Percentiles rank a stretch among this genome's conserved stretches.
Conservation (phyloP, 1,140 invertebrate genomes). For the Aplysia californica region DNA sequence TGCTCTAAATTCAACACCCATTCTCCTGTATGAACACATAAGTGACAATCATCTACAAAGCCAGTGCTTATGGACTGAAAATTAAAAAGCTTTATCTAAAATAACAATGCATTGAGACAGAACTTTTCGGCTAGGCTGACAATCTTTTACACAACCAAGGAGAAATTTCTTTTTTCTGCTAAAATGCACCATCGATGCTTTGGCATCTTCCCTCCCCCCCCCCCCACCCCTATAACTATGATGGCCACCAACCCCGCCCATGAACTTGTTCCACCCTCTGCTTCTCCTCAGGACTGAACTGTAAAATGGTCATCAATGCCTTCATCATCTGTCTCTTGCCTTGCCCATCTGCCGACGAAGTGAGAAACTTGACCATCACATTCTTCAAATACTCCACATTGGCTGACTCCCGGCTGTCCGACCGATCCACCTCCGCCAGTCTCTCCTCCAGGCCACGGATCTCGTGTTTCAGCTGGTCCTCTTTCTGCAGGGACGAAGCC, state of each 20-base stretch:
- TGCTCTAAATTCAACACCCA: too few species aligned
- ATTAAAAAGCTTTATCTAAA: too few species aligned
- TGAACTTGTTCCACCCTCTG: constrained; percentile 57
- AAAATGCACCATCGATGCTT: too few species aligned
- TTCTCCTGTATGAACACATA: too few species aligned
- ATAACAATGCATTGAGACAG: too few species aligned
- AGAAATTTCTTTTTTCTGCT: too few species aligned
- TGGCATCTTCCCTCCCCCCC: neutral
- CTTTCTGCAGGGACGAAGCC: constrained; percentile 70
- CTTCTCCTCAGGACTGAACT: constrained; percentile 80
- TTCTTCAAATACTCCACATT: constrained; percentile 93
- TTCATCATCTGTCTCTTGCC: constrained; percentile 86
- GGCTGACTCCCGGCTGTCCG: constrained; percentile 83
- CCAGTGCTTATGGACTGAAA: too few species aligned
- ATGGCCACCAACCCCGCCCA: constrained; percentile 10
- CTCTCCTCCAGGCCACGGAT: constrained; percentile 70
- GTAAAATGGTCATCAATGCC: constrained; percentile 86
- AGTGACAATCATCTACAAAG: too few species aligned
- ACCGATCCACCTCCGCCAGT: constrained; percentile 77
- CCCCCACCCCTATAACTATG: neutral
- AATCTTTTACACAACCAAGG: too few species aligned
- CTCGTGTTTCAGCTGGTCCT: constrained; percentile 73
- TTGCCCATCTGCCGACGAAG: constrained; percentile 69
- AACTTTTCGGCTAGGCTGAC: too few species aligned
- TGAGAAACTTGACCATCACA: constrained; percentile 84